Base-by-base conservation (phyloP, 1,140 invertebrate species). In the Prorops nasuta region DNA sequence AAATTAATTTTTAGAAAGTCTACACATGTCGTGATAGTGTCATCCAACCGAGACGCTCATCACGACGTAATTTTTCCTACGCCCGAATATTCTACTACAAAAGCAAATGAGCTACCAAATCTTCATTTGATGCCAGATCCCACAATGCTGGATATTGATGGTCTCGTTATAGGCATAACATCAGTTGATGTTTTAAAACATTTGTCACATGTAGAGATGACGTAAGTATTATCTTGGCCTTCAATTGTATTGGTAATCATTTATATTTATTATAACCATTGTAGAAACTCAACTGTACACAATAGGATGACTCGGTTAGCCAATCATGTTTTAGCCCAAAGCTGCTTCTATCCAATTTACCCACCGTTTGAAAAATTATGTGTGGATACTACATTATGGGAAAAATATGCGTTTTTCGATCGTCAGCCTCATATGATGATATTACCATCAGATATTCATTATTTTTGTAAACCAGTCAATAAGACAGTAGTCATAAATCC, bases 401-500 rank as follows among this genome's bases (percentile, higher is more conserved):
- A 86, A 31, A 80, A 83, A 53, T 81, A 86, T 67, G 83, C 83
- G 9, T 80, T 82, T 44, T 78, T 92, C 46, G 76, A 85, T 10
- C 71, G 79, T 39, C 84, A 84, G 38, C 93, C 93, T 1, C 91
- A 96, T 67, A 56, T 97, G 7, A 71, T 97, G 1, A 73, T 97
- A 35, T 66, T 92, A 53, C 92, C 93, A 2, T 94, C 92, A 8
- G 86, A 91, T 66, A 84, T 95, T 44, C 81, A 85, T 69, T 83
- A 87, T 67, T 96, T 94, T 72, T 81, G 89, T 35, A 92, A 91
- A 85, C 74, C 86, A 49, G 80, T 91, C 12, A 82, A 87, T 54
- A 86, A 85, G 3, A 90, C 87, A 57, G 72, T 92, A 16, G 85
- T 90, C 7, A 72, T 96, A 3, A 96, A 96, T 80, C 91, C 93